Conservation (phyloP, 2,888 invertebrate species). For the Eupithecia insigniata region DNA sequence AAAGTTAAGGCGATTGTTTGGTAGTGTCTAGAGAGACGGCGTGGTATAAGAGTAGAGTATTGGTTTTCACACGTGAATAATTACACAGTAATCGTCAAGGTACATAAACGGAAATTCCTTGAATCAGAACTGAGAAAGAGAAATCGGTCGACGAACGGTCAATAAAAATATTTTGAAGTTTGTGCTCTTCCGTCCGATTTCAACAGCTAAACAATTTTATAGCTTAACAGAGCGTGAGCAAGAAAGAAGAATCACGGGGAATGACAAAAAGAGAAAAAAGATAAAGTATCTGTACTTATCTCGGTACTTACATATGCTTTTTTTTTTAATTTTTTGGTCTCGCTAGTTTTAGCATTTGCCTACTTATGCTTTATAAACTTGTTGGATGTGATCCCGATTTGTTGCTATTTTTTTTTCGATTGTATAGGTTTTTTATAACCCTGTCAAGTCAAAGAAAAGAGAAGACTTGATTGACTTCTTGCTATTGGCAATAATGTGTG, state of each 20-base stretch:
- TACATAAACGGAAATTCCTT: conserved; percentile 4
- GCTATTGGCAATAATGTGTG: too few species aligned
- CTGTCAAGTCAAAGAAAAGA: too few species aligned
- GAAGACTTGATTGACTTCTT: too few species aligned
- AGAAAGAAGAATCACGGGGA: not conserved
- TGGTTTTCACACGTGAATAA: not conserved
- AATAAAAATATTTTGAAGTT: conserved; percentile 19
- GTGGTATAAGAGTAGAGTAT: not conserved
- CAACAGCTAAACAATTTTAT: not conserved
- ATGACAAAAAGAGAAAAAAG: not conserved
- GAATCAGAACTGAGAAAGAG: conserved; percentile 8
- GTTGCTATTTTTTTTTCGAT: too few species aligned
- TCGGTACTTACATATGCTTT: too few species aligned
- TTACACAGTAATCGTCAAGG: not conserved
- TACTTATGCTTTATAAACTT: too few species aligned
- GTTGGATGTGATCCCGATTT: too few species aligned
- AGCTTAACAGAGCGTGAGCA: not conserved
- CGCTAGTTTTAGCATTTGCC: too few species aligned
- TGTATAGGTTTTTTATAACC: too few species aligned
- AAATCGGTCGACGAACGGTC: conserved; percentile 17
- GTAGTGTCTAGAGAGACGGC: not conserved
- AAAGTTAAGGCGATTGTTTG: too few species aligned
- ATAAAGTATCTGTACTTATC: too few species aligned
- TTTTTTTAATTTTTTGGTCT: too few species aligned
- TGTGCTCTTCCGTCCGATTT: conserved; percentile 11